phyloP scores from a whole-genome alignment of 2,113 vertebrate species.

The Carettochelys insculpta region DNA sequence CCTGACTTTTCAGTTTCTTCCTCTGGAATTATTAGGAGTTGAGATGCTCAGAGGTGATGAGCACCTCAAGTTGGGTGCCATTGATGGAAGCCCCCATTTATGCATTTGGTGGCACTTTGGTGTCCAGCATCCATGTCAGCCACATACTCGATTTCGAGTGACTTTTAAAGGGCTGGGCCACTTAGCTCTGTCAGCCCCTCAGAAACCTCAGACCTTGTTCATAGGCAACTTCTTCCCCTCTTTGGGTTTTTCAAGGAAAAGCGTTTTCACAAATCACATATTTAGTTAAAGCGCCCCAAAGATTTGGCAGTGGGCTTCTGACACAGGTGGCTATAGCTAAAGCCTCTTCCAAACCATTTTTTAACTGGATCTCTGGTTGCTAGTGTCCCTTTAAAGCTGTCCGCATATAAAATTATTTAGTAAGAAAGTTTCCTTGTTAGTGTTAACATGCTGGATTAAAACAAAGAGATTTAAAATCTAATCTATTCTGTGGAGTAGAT shows the following conservation, averaged over 20 bases:
- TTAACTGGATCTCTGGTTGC: not conserved
- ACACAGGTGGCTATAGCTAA: not conserved
- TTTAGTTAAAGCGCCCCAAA: not conserved
- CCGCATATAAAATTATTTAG: not conserved
- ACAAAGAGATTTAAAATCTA: not conserved
- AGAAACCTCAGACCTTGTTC: fast-evolving
- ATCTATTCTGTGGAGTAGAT: not conserved
- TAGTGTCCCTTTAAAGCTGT: not conserved
- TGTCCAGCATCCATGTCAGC: not conserved
- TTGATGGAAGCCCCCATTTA: too few species aligned
- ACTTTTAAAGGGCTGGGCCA: not conserved
- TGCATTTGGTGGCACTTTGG: not conserved
- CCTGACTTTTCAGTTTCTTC: not conserved
- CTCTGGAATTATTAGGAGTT: not conserved
- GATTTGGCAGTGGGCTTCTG: not conserved
- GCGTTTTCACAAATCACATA: not conserved
- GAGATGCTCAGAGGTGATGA: not conserved
- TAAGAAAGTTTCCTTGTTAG: not conserved
- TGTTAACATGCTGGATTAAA: not conserved
- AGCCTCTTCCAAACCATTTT: not conserved
- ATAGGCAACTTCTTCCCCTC: not conserved
- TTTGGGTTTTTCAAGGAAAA: not conserved
- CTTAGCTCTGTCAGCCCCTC: not conserved
- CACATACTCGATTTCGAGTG: not conserved
- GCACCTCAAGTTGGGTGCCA: not conserved